Conservation (phyloP, 2,888 invertebrate species). For the Eupithecia insigniata region DNA sequence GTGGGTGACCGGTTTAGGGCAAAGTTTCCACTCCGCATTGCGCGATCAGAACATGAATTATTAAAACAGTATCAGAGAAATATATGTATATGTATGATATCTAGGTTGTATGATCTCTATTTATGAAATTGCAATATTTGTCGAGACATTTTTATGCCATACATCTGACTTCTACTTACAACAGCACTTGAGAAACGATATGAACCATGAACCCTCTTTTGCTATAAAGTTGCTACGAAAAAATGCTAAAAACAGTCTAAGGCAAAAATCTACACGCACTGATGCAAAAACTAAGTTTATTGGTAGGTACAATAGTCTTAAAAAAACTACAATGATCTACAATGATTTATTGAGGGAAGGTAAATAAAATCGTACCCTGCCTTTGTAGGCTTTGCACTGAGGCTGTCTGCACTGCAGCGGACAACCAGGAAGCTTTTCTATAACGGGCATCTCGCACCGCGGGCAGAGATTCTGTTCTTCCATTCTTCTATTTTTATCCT, state of each 20-base stretch:
- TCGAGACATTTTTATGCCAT: neutral
- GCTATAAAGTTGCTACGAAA: constrained; percentile 18
- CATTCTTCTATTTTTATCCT: constrained; percentile 3
- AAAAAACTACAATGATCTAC: too few species aligned
- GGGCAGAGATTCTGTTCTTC: constrained; percentile 46
- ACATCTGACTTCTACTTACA: neutral
- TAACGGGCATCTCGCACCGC: constrained; percentile 58
- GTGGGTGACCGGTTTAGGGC: neutral
- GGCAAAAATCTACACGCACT: neutral
- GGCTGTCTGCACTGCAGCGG: constrained; percentile 66
- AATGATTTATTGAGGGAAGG: neutral
- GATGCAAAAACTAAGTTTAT: neutral
- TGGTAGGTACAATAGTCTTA: neutral
- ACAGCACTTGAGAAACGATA: neutral
- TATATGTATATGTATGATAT: neutral
- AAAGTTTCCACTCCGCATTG: neutral
- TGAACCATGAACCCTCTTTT: neutral
- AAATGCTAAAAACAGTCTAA: constrained; percentile 8
- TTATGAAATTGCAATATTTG: neutral
- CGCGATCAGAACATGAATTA: neutral
- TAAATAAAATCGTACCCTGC: constrained; percentile 22
- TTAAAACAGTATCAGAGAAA: neutral
- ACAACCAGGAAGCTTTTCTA: constrained; percentile 61
- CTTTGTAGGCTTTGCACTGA: constrained; percentile 62
- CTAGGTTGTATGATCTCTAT: neutral